phyloP scores from a whole-genome alignment of 2,797 vertebrate genomes.

The Malacoraja senta region DNA sequence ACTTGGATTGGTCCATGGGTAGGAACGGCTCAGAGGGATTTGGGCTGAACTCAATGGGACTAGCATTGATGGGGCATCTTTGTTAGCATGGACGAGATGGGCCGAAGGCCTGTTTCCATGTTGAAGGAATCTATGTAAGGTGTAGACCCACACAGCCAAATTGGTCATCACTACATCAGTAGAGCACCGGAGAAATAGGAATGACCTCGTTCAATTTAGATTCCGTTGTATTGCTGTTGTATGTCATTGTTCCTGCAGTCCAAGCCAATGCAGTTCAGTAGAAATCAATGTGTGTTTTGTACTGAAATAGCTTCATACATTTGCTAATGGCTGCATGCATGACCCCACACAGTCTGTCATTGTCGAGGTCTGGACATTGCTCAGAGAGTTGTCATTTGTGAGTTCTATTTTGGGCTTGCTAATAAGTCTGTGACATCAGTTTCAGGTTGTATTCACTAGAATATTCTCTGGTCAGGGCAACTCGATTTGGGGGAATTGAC shows the following conservation, averaged over 20 bases:
- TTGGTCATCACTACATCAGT: too few relatives aligned
- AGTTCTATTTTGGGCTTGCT: neutral
- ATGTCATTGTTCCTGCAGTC: neutral
- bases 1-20: too few relatives aligned
- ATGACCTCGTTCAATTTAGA: neutral
- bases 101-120: too few relatives aligned
- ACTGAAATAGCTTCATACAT: neutral
- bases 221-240: neutral
- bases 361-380: neutral
- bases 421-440: neutral
- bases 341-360: neutral
- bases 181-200: neutral
- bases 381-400: neutral
- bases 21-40: too few relatives aligned
- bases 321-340: slow-evolving; percentile 6
- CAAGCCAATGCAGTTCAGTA: neutral
- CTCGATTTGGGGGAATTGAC: neutral
- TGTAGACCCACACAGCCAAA: neutral
- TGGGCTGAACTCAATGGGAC: too few relatives aligned
- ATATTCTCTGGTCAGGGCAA: neutral
- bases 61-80: too few relatives aligned
- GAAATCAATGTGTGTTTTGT: neutral
- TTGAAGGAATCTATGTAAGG: too few relatives aligned
- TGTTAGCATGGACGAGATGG: too few relatives aligned
- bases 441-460: neutral